Evolutionary conservation across 2,888 invertebrate genomes (phyloP), one percentile per base, ranked within the genome.

Genomic region (Girardia tigrina): DNA sequence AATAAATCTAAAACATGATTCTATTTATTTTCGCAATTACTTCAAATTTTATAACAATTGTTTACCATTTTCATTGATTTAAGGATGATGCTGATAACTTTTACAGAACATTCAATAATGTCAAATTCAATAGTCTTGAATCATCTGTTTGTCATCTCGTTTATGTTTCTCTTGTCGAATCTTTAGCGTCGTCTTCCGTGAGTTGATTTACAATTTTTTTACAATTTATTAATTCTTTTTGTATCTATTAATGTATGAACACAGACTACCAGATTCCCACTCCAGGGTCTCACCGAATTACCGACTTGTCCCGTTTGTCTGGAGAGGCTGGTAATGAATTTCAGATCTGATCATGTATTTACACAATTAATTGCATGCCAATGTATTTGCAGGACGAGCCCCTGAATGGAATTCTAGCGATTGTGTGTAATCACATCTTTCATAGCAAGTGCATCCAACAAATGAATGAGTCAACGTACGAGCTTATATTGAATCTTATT

Each of bases 351-450:
- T 26, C 12, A 23, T 70, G 70, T 70, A 14, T 12, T 70, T 8
- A 26, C 8, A 70, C 12, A 36, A 16, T 12, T 36, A 36, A 36
- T 12, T 8, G 8, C 8, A 36, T 36, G 36, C 16, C 12, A 23
- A 70, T 6, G 2, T 56, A 29, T 71, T 80, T 80, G 1, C 80
- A 85, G 95, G 98, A 98, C 84, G 98, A 99, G 85, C 93, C 94
- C 80, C 93, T 95, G 14, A 94, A 95, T 83, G 94, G 95, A 14
- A 91, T 98, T 78, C 86, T 99, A 79, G 95, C 94, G 28, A 94
- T 99, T 82, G 88, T 97, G 78, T 99, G 98, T 84, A 97, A 97
- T 85, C 98, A 99, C 85, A 90, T 93, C 0, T 99, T 98, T 86
- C 98, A 98, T 85, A 90, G 93, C 12, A 90, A 89, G 81, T 99